Conservation (phyloP, 2,888 invertebrate species). For the Pachliopta kotzebuea region DNA sequence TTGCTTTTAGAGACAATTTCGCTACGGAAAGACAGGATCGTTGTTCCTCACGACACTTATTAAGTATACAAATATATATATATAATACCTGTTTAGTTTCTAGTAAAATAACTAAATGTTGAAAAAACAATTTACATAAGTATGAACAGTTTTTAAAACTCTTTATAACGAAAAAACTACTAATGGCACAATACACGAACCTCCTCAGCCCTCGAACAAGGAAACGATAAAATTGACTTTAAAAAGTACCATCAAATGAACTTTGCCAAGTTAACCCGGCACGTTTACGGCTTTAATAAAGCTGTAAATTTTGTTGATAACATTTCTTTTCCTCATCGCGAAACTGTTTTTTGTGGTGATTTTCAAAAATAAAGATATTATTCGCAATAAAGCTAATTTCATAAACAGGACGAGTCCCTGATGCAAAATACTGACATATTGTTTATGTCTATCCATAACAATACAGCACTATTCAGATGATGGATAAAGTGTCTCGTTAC, state of each 20-base stretch:
- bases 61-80: no score
- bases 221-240: constrained; percentile 21
- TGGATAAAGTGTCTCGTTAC: no score
- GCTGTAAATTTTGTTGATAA: constrained; percentile 17
- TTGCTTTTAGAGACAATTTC: no score
- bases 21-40: no score
- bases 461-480: no score
- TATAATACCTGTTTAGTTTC: no score
- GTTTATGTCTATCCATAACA: no score
- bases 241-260: constrained; percentile 19
- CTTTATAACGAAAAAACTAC: not conserved
- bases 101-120: no score
- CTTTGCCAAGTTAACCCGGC: constrained; percentile 17
- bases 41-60: no score
- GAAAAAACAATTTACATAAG: not conserved
- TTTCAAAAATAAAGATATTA: not conserved
- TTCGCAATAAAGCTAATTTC: not conserved
- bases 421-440: no score
- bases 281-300: constrained; percentile 21
- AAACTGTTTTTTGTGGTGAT: not conserved
- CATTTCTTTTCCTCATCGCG: constrained; percentile 1
- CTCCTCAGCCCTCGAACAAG: constrained; percentile 9
- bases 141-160: not conserved
- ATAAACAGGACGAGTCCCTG: not conserved
- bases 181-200: not conserved